Evolutionary conservation across 2,888 invertebrate genomes (phyloP), one percentile per base, ranked within the genome.

Genomic region (Chloroclystis v-ata): DNA sequence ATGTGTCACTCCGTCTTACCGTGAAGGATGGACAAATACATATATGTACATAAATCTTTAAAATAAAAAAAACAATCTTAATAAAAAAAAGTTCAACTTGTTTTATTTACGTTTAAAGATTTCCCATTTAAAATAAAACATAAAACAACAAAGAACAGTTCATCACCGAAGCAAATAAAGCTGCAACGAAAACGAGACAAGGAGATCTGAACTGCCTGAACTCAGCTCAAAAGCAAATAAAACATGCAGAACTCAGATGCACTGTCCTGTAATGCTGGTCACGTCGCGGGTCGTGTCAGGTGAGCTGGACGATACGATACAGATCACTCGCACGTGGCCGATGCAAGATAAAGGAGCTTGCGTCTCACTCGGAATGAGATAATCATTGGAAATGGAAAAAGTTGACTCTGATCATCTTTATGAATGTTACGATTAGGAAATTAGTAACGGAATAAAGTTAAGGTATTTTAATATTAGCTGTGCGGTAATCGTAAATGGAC

Each of bases 261-360:
- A 44, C 48, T 49, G 26, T 20, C 11, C 6, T 12, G 32, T 37
- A 44, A 81, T 74, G 69, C 80, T 43, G 62, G 61, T 65, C 81
- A 79, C 81, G 80, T 80, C 51, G 78, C 77, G 62, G 64, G 43
- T 52, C 48, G 64, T 63, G 72, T 75, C 75, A 78, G 80, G 78
- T 82, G 78, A 75, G 61, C 59, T 70, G 67, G 60, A 59, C 56
- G 32, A 9, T 3, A 41, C 53, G 77, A 78, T 80, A 81, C 76
- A 75, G 72, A 82, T 82, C 75, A 71, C 69, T 53, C 60, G 69
- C 76, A 74, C 81, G 81, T 80, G 79, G 61, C 57, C 32, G 49
- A 61, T 51, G 46, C 42, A 46, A 52, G 56, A 61, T 55, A 56
- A 58, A 57, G 49, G 29, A 35, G 20, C 25, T 37, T 26, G 42